Evolutionary conservation across 2,113 vertebrate genomes (phyloP).

Genomic region (Chrysemys picta): DNA sequence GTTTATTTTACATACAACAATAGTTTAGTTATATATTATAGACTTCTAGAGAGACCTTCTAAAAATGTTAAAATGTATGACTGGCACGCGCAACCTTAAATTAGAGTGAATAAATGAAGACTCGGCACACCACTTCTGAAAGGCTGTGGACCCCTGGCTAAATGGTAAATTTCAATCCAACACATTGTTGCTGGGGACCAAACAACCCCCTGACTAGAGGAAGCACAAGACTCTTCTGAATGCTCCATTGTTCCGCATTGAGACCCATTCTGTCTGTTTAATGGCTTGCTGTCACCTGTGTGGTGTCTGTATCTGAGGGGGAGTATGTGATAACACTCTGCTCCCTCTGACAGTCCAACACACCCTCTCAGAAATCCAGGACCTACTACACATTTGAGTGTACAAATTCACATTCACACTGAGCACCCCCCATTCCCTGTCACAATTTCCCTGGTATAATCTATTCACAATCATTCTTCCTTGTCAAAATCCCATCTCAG

Average conservation of each 20-base stretch:
- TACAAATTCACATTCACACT: background rate
- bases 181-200: background rate
- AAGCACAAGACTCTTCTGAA: background rate
- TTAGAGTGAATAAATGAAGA: too few species aligned
- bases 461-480: background rate
- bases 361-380: background rate
- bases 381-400: background rate
- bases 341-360: background rate
- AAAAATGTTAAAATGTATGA: too few species aligned
- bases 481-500: background rate
- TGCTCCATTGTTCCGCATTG: background rate
- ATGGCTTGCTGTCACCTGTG: background rate
- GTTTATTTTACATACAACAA: too few species aligned
- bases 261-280: background rate
- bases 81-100: too few species aligned
- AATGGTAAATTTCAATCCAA: background rate
- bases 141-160: too few species aligned
- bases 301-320: background rate
- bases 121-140: too few species aligned
- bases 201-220: background rate
- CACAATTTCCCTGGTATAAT: background rate
- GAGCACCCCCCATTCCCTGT: background rate
- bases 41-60: too few species aligned
- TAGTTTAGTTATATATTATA: too few species aligned
- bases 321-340: background rate